Evolutionary conservation across 1,140 invertebrate species (phyloP), one percentile per base, ranked within the genome.

Genomic region (Sminthurides bifidus): DNA sequence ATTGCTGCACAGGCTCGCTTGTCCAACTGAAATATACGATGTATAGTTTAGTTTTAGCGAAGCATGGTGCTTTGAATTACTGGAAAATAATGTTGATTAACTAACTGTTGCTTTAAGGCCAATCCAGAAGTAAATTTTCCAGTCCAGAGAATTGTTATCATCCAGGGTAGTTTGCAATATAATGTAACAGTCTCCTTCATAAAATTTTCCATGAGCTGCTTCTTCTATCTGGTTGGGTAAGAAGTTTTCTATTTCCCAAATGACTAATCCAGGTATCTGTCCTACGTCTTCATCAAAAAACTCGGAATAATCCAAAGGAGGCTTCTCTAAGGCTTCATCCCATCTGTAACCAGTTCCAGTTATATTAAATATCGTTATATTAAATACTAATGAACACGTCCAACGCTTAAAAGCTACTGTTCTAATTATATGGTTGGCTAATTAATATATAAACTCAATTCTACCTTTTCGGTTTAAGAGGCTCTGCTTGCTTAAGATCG

Each of bases 201-300:
- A 99, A 73, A 99, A 98, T 73, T 97, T 96, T 6, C 96, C 95
- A 74, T 95, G 84, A 0, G 88, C 81, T 12, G 84, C 86, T 78
- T 89, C 81, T 56, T 89, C 85, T 54, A 97, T 69, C 66, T 84
- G 83, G 70, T 93, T 95, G 0, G 95, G 95, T 55, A 98, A 74
- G 70, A 99, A 98, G 71, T 99, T 98, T 73, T 98, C 94, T 57
- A 98, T 98, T 76, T 97, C 93, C 92, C 93, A 98, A 56, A 93
- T 82, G 2, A 84, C 83, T 19, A 96, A 66, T 21, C 89, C 90
- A 0, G 84, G 83, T 40, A 84, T 78, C 68, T 94, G 89, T 4
- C 94, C 94, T 1, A 93, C 90, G 69, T 96, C 92, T 64, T 61
- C 60, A 66, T 99, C 94, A 72, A 98, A 99, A 72, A 98, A 92